Base-by-base conservation (phyloP, 1,140 invertebrate species). In the Achatina immaculata region DNA sequence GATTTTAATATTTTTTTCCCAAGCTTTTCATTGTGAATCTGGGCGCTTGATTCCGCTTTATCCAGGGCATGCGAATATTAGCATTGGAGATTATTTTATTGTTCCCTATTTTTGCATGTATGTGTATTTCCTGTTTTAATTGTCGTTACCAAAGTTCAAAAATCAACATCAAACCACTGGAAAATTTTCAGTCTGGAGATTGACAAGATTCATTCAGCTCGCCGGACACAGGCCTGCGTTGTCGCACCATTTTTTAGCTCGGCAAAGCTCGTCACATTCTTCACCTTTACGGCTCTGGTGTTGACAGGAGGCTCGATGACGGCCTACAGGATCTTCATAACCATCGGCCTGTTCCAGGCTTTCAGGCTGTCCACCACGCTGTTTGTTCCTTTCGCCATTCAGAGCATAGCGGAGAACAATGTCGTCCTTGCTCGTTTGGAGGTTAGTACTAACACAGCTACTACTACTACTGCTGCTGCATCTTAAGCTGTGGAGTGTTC, bases 381-480 rank as follows among this genome's bases (percentile, higher is more conserved):
- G 28, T 88, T 87, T 65, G 83, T 89, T 40, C 85, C 87, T 40
- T 82, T 87, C 71, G 88, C 85, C 45, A 81, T 90, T 58, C 86
- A 88, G 83, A 85, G 90, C 81, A 83, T 83, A 0, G 83, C 90
- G 45, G 91, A 92, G 81, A 86, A 85, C 1, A 83, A 83, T 9
- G 87, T 92, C 65, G 90, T 91, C 6, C 84, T 89, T 71, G 81
- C 82, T 69, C 86, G 92, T 76, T 48, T 92, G 40, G 84, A 92
- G 88, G 91, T 92, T 85, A 83, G 86, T 85, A 66, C 72, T 40
- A 24, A 42, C 6, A 40, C 11, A 43, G 48, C n/a, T n/a, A n/a
- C n/a, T n/a, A n/a, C n/a, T n/a, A n/a, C n/a, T n/a, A n/a, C n/a
- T n/a, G n/a, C n/a, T n/a, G n/a, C n/a, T n/a, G n/a, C n/a, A n/a